A percentile compares a stretch with the other conserved stretches of the same genome.
phyloP scores from a whole-genome alignment of 2,888 invertebrate species.

The Acanthococcus lagerstroemiae region DNA sequence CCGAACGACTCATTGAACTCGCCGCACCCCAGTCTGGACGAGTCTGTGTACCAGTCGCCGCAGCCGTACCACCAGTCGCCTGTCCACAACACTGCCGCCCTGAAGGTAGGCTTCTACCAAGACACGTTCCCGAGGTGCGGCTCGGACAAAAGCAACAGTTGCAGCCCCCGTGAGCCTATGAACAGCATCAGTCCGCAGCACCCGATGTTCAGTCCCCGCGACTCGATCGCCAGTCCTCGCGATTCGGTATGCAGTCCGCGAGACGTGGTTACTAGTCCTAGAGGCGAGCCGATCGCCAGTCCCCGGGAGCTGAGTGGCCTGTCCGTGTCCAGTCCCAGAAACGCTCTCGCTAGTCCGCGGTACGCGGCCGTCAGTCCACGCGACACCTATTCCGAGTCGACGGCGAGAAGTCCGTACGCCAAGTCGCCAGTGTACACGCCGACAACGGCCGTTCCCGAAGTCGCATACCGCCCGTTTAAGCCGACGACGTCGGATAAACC shows the following conservation, averaged over 20 bases:
- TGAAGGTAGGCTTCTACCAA: constrained; percentile 80
- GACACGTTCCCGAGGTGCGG: constrained; percentile 56
- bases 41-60: constrained; percentile 58
- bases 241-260: constrained; percentile 30
- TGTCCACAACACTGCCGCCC: constrained; percentile 46
- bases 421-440: neutral
- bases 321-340: constrained; percentile 41
- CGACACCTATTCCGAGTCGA: constrained; percentile 1
- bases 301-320: constrained; percentile 41
- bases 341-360: constrained; percentile 30
- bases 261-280: constrained; percentile 30
- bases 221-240: constrained; percentile 30
- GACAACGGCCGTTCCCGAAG: neutral
- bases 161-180: constrained; percentile 61
- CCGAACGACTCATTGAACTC: constrained; percentile 38
- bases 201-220: constrained; percentile 31
- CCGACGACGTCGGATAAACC: neutral
- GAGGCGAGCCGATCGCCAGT: constrained; percentile 29
- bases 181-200: constrained; percentile 34
- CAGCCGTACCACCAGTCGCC: constrained; percentile 48
- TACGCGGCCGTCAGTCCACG: constrained; percentile 25
- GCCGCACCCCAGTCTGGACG: constrained; percentile 39
- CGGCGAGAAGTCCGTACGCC: neutral
- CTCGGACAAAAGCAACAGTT: constrained; percentile 59
- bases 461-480: neutral